Conservation (phyloP, 2,888 invertebrate genomes). For the Xestoiulus laeticollis region DNA sequence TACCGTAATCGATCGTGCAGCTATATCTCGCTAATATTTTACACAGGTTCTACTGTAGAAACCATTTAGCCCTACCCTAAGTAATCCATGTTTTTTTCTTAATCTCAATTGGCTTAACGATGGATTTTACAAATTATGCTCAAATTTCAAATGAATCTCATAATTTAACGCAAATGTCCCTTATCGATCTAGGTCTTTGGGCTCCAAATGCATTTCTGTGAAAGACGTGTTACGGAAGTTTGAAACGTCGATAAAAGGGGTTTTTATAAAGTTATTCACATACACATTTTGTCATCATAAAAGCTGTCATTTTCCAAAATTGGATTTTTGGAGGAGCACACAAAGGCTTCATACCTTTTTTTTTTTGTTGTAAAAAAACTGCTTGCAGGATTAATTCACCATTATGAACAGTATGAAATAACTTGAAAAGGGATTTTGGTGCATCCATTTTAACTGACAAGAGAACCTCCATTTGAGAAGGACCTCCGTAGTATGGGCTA, state of each 20-base stretch:
- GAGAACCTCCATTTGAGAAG: neutral
- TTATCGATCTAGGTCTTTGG: conserved; percentile 8
- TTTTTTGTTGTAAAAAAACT: neutral
- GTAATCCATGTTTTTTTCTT: neutral
- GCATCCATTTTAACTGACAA: neutral
- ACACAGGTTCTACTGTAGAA: too few relatives aligned
- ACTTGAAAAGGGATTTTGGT: neutral
- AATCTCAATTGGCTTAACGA: neutral
- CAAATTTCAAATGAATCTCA: neutral
- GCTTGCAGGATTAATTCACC: neutral
- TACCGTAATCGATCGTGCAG: too few relatives aligned
- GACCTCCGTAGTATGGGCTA: neutral
- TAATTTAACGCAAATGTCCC: neutral
- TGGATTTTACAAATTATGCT: neutral
- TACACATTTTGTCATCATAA: conserved; percentile 14
- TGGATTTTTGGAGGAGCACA: neutral
- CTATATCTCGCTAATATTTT: too few relatives aligned
- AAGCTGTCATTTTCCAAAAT: conserved; percentile 26
- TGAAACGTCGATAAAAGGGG: neutral
- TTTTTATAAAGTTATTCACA: neutral
- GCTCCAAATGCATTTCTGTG: neutral
- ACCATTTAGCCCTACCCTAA: too few relatives aligned
- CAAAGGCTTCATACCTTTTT: neutral
- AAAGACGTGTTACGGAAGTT: neutral
- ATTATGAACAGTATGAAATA: neutral